phyloP scores from a whole-genome alignment of 2,797 vertebrate species.

The Labeo calbasu region DNA sequence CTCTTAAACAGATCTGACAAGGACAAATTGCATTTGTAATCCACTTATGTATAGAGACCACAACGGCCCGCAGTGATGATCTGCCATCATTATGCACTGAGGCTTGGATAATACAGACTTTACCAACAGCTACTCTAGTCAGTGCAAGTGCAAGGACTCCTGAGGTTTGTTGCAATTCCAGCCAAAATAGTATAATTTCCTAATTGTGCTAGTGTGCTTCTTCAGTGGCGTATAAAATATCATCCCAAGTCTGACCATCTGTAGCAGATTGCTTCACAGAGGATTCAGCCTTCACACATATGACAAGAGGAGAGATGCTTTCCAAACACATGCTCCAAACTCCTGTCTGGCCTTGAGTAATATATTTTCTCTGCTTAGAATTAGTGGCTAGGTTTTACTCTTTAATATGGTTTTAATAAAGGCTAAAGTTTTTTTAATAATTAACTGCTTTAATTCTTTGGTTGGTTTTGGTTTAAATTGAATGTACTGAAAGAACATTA shows the following conservation, averaged over 20 bases:
- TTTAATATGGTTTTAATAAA: conserved; percentile 15
- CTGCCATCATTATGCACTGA: conserved; percentile 44
- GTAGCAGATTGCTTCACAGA: conserved; percentile 44
- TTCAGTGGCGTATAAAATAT: conserved; percentile 58
- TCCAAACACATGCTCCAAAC: conserved; percentile 48
- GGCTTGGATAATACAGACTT: conserved; percentile 50
- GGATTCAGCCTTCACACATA: conserved; percentile 45
- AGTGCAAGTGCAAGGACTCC: conserved; percentile 54
- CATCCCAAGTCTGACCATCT: conserved; percentile 56
- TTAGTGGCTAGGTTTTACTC: background rate
- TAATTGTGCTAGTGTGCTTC: conserved; percentile 61
- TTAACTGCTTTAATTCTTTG: background rate
- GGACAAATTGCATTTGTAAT: conserved; percentile 52
- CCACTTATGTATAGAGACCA: conserved; percentile 43
- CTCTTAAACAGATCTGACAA: conserved; percentile 49
- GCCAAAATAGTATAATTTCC: conserved; percentile 67
- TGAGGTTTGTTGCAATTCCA: conserved; percentile 62
- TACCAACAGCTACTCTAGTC: conserved; percentile 56
- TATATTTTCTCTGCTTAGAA: conserved; percentile 26
- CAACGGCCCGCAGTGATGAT: conserved; percentile 28
- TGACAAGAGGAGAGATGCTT: conserved; percentile 48
- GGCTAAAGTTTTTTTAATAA: background rate
- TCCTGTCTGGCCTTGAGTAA: conserved; percentile 31
- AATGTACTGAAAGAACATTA: conserved; percentile 63
- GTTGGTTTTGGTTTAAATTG: conserved; percentile 15